These are phyloP conservation scores for Pipistrellus nathusii DNA, from an alignment of 2,797 vertebrate genomes.

Conservation along the genomic window DNA sequence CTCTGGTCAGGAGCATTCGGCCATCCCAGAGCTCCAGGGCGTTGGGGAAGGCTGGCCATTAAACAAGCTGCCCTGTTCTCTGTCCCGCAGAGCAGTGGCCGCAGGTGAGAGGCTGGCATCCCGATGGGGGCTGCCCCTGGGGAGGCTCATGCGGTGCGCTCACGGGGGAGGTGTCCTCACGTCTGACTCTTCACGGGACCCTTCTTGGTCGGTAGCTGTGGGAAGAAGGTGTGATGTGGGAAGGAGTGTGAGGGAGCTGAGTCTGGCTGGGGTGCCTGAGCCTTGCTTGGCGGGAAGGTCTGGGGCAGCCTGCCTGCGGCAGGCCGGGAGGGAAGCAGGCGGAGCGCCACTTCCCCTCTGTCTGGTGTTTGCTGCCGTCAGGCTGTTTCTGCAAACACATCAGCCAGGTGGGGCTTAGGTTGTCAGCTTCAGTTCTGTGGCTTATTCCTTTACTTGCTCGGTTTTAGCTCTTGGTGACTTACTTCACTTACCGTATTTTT, in stretches of 20 bases:
- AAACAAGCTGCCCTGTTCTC: background rate
- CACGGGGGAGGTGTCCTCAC: background rate
- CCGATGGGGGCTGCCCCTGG: background rate
- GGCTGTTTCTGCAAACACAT: background rate
- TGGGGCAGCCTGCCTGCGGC: background rate
- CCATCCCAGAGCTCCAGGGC: background rate
- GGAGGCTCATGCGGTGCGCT: background rate
- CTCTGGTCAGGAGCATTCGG: background rate
- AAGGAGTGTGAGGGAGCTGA: background rate
- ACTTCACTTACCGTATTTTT: background rate
- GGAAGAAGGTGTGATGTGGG: background rate
- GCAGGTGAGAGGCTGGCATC: background rate
- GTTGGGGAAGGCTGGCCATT: rapidly evolving
- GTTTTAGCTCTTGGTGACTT: background rate
- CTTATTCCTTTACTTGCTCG: background rate
- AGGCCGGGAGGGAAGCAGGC: no score
- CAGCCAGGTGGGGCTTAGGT: background rate
- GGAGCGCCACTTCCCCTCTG: background rate
- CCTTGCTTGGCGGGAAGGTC: background rate
- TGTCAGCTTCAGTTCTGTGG: background rate
- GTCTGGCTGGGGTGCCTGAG: background rate
- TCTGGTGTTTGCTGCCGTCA: background rate
- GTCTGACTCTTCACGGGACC: background rate
- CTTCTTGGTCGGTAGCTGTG: background rate
- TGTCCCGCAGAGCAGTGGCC: background rate